These are phyloP conservation scores for Neria commutata DNA, from an alignment of 2,888 invertebrate species.

Conservation along the genomic window DNA sequence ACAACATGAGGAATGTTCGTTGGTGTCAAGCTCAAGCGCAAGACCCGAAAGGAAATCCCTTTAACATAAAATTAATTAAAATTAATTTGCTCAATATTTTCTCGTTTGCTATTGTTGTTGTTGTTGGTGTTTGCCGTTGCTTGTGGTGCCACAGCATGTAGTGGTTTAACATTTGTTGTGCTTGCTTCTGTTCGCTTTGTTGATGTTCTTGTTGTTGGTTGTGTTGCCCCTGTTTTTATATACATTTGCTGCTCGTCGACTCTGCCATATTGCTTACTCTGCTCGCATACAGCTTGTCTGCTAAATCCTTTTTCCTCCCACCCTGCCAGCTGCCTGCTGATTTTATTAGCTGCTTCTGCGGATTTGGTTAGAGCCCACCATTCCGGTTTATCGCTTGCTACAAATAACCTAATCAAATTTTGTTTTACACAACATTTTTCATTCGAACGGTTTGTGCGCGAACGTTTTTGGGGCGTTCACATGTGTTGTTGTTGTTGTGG, in stretches of 20 bases:
- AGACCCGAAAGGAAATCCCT: constrained; percentile 20
- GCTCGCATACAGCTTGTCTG: no score
- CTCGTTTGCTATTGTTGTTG: constrained; percentile 28
- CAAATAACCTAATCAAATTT: constrained; percentile 18
- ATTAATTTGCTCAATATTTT: constrained; percentile 46
- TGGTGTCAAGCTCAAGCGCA: not conserved
- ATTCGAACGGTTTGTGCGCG: not conserved
- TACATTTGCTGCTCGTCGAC: no score
- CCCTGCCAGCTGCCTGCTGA: no score
- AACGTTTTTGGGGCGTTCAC: not conserved
- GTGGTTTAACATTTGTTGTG: constrained; percentile 7
- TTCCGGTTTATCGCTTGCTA: not conserved
- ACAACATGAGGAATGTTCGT: not conserved
- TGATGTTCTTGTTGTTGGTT: not conserved
- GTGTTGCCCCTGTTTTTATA: constrained; percentile 1
- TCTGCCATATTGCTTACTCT: no score
- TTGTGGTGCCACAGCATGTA: constrained; percentile 16
- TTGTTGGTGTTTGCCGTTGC: constrained; percentile 17
- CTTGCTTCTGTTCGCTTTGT: no score
- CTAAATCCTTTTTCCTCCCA: no score
- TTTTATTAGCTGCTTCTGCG: constrained; percentile 39
- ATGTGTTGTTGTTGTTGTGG: constrained; percentile 4
- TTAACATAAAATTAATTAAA: constrained; percentile 46
- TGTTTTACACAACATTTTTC: constrained; percentile 16
- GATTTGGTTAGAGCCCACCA: not conserved